These are phyloP conservation scores for Pycnonotus jocosus DNA, from an alignment of 2,113 vertebrate genomes.

Conservation along the genomic window DNA sequence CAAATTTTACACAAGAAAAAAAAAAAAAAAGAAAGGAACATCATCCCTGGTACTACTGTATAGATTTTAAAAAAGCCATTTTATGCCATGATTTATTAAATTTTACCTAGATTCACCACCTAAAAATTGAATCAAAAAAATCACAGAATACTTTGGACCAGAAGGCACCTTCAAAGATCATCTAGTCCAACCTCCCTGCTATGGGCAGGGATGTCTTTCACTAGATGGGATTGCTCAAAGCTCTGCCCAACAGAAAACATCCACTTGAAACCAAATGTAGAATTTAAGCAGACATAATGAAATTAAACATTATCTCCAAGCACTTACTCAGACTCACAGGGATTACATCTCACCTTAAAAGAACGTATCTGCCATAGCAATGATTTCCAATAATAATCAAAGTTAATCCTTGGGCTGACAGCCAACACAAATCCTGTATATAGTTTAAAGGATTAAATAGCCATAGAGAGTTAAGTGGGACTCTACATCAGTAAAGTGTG, in stretches of 20 bases:
- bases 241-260: not conserved
- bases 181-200: not conserved
- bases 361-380: not conserved
- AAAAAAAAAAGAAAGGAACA: not conserved
- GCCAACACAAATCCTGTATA: not conserved
- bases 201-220: not conserved
- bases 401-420: constrained; percentile 28
- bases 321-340: not conserved
- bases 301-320: not conserved
- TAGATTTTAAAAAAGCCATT: not conserved
- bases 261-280: not conserved
- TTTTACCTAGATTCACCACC: not conserved
- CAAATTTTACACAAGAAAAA: not conserved
- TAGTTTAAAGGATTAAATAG: not conserved
- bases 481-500: not conserved
- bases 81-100: not conserved
- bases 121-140: not conserved
- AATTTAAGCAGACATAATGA: not conserved
- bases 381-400: constrained; percentile 14
- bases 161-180: not conserved
- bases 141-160: not conserved
- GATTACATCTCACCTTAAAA: constrained; percentile 15
- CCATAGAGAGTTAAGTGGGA: fast-evolving
- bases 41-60: not conserved
- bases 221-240: not conserved